phyloP scores from a whole-genome alignment of 2,797 vertebrate species.

The Arctocebus calabarensis region DNA sequence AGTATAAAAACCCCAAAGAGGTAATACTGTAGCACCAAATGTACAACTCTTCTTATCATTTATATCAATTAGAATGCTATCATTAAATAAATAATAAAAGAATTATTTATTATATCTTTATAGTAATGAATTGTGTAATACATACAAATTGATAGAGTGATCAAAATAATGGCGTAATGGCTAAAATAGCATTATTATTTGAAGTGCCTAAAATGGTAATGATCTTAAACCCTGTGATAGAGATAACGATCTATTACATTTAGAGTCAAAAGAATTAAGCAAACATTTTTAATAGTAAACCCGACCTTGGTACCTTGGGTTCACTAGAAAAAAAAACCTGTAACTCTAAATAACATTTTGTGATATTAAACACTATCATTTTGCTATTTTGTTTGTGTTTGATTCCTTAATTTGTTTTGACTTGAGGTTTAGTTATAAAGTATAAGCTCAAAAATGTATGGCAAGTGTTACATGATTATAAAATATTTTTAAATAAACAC shows the following conservation, averaged over 20 bases:
- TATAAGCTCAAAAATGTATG: slow-evolving; percentile 33
- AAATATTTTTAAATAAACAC: slow-evolving; percentile 47
- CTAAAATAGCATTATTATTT: background rate
- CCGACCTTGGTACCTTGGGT: background rate
- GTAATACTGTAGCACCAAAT: background rate
- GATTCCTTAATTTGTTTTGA: slow-evolving; percentile 48
- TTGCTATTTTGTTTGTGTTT: slow-evolving; percentile 34
- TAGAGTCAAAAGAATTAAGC: slow-evolving; percentile 42
- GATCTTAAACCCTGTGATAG: background rate
- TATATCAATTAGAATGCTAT: background rate
- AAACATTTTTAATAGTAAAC: background rate
- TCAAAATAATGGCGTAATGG: background rate
- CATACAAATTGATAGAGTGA: background rate
- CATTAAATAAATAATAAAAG: background rate
- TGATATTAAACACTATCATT: background rate
- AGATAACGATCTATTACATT: background rate
- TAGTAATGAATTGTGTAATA: background rate
- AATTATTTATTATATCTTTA: background rate
- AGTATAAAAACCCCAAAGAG: background rate
- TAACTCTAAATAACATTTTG: slow-evolving; percentile 20
- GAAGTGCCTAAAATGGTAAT: background rate
- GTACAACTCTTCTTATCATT: background rate
- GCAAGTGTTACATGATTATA: background rate
- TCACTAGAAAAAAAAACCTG: background rate
- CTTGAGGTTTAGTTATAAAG: slow-evolving; percentile 45